These are phyloP conservation scores for Paralichthys olivaceus DNA, from an alignment of 2,113 vertebrate species.

Conservation along the genomic window DNA sequence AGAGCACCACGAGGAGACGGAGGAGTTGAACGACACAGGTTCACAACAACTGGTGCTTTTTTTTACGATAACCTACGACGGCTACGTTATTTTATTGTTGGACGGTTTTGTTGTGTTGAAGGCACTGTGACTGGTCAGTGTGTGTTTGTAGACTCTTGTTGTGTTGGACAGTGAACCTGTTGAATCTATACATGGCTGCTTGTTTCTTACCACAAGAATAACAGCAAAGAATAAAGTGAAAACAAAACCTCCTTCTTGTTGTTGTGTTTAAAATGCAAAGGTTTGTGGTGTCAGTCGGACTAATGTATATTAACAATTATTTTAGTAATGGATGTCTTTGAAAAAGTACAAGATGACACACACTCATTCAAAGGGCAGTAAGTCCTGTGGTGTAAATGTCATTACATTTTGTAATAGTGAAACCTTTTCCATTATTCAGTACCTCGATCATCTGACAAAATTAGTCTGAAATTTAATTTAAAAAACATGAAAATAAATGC, in stretches of 20 bases:
- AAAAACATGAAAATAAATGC: too few relatives aligned
- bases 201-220: conserved; percentile 81
- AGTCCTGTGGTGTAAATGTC: too few relatives aligned
- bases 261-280: conserved; percentile 3
- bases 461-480: too few relatives aligned
- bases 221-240: conserved; percentile 69
- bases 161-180: conserved; percentile 81
- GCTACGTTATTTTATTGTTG: conserved; percentile 68
- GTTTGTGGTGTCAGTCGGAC: neutral
- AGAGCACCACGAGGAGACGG: conserved; percentile 56
- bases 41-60: conserved; percentile 78
- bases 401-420: too few relatives aligned
- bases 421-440: too few relatives aligned
- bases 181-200: conserved; percentile 80
- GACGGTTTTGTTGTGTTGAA: conserved; percentile 72
- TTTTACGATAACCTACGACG: conserved; percentile 53
- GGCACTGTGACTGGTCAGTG: conserved; percentile 75
- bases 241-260: neutral
- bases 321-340: too few relatives aligned
- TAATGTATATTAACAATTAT: too few relatives aligned
- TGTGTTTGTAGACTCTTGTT: conserved; percentile 78
- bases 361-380: too few relatives aligned
- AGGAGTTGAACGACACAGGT: conserved; percentile 47
- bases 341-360: too few relatives aligned
- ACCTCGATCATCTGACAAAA: too few relatives aligned